phyloP scores from a whole-genome alignment of 2,113 vertebrate species.

The Dromiciops gliroides region DNA sequence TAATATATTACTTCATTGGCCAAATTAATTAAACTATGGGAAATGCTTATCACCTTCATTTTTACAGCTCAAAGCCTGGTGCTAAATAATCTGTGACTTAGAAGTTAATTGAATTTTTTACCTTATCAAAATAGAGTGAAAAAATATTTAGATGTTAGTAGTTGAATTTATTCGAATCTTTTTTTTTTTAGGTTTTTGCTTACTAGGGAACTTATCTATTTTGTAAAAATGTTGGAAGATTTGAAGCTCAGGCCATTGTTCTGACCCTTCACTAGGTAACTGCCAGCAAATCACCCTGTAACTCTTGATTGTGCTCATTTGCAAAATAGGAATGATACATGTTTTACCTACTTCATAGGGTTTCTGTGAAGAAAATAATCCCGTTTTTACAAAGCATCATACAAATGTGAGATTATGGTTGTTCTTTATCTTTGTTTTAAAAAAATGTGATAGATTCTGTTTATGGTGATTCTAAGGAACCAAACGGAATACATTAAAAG shows the following conservation, averaged over 20 bases:
- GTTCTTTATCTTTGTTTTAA: not conserved
- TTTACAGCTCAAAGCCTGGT: conserved; percentile 26
- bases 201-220: conserved; percentile 36
- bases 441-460: conserved; percentile 15
- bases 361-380: not conserved
- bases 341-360: not conserved
- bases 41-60: conserved; percentile 27
- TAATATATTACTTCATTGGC: conserved; percentile 25
- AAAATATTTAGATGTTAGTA: conserved; percentile 18
- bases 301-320: not conserved
- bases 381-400: not conserved
- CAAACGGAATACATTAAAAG: not conserved
- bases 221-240: not conserved
- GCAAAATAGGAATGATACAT: not conserved
- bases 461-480: conserved; percentile 19
- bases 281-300: not conserved
- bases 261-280: not conserved
- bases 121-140: conserved; percentile 31
- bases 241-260: not conserved
- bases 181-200: conserved; percentile 22
- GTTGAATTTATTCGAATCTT: not conserved
- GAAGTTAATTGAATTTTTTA: conserved; percentile 25
- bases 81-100: conserved; percentile 34
- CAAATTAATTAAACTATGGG: conserved; percentile 46
- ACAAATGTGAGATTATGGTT: not conserved